Evolutionary conservation across 2,797 vertebrate species (phyloP).

Genomic region (Protonibea diacanthus): DNA sequence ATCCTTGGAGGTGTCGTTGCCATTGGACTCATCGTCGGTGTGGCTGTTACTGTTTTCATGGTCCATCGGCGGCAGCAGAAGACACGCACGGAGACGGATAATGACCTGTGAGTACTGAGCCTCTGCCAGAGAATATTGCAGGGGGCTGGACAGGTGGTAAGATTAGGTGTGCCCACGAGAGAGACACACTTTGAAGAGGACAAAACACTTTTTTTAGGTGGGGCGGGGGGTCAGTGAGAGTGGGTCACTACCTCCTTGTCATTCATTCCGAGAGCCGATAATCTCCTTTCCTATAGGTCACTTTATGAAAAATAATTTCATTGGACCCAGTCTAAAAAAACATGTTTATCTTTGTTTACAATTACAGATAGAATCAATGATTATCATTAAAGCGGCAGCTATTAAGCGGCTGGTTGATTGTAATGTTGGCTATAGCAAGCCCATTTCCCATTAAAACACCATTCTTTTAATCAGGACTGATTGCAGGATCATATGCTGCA

Average conservation of each 20-base stretch:
- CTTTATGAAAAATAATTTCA: conserved; percentile 28
- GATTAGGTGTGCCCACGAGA: conserved; percentile 66
- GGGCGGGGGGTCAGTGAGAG: conserved; percentile 4
- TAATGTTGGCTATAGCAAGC: conserved; percentile 46
- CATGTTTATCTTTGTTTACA: conserved; percentile 47
- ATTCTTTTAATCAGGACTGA: conserved; percentile 76
- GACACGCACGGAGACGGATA: conserved; percentile 82
- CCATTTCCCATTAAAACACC: conserved; percentile 63
- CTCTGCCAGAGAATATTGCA: conserved; percentile 56
- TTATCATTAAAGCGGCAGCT: conserved; percentile 61
- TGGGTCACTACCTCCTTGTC: conserved; percentile 12
- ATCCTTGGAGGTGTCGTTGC: conserved; percentile 89
- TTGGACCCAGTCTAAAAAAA: conserved; percentile 6
- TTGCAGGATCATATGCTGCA: conserved; percentile 54
- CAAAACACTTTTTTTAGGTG: conserved; percentile 34
- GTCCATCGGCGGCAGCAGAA: conserved; percentile 89
- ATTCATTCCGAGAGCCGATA: conserved; percentile 29
- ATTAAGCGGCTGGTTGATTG: conserved; percentile 74
- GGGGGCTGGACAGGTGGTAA: conserved; percentile 63
- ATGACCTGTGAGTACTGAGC: conserved; percentile 89
- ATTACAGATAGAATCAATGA: conserved; percentile 61
- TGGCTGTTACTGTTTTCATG: conserved; percentile 87
- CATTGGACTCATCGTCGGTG: conserved; percentile 85
- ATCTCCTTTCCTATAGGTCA: conserved; percentile 28
- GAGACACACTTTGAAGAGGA: conserved; percentile 57